Base-by-base conservation (phyloP, 1,140 invertebrate species). In the Sycophila sp. region DNA sequence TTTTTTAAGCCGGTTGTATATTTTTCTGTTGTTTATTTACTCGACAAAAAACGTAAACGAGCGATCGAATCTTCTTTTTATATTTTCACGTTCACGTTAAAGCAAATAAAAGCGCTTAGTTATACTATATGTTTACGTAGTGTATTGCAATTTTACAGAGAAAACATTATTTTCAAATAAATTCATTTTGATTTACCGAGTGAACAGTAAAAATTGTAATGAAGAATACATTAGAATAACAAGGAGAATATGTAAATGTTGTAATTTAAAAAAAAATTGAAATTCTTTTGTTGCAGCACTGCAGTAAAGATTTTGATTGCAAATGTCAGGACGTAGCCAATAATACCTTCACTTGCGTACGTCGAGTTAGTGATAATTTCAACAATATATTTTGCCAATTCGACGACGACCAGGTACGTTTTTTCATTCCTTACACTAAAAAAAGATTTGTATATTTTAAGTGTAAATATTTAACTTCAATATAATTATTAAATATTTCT, bases 281-380 rank as follows among this genome's bases (percentile, higher is more conserved):
- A n/a, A 24, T 24, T 19, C 36, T 36, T 60, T 73, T 53, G 64
- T 73, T 87, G 24, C 74, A 93, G 91, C 83, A 90, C 73, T 96
- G 94, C 76, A 85, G 84, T 49, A 83, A 85, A 32, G 85, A 89
- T 4, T 89, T 88, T 71, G 89, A 87, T 47, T 96, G 94, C 77
- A 95, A 95, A 78, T 96, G 94, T 78, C 90, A 95, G 83, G 94
- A 96, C 81, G 82, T 90, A 0, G 87, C 79, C 75, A 97, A 97
- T 79, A 97, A 97, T 78, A 96, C 95, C 0, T 97, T 91, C 76
- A 85, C 84, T 0, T 97, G 96, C 79, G 71, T 96, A 4, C 82
- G 94, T 55, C 88, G 90, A 66, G 73, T 94, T 28, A 81, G 84
- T 1, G 71, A 88, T 40, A 24, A 79, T 2, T 74, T 79, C 38